phyloP scores from a whole-genome alignment of 1,140 invertebrate species.

The Leguminivora glycinivorella region DNA sequence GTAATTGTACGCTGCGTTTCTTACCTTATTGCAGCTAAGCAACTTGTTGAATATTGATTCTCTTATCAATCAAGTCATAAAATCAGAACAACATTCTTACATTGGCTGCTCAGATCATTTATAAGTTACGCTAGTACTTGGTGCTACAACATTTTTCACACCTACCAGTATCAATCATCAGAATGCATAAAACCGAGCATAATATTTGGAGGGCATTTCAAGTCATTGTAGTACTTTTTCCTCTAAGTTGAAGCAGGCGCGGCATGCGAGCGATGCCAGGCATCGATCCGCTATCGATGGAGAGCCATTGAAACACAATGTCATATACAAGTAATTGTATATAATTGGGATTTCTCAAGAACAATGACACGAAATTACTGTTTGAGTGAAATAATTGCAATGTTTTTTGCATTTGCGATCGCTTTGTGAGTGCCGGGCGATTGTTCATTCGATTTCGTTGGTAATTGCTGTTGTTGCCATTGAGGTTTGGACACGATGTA shows the following conservation, averaged over 20 bases:
- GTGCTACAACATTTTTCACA: constrained; percentile 56
- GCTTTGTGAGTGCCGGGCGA: constrained; percentile 67
- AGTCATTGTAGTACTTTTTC: constrained; percentile 67
- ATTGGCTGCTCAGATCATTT: background rate
- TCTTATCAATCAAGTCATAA: constrained; percentile 12
- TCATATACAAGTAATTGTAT: constrained; percentile 77
- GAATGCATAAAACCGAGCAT: constrained; percentile 41
- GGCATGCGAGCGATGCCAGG: constrained; percentile 52
- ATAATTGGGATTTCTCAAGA: constrained; percentile 78
- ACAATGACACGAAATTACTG: constrained; percentile 76
- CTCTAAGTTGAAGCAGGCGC: constrained; percentile 40
- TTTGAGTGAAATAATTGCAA: constrained; percentile 74
- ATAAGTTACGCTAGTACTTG: background rate
- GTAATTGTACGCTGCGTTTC: background rate
- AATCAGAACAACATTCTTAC: constrained; percentile 16
- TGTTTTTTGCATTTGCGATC: constrained; percentile 53
- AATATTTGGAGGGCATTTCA: constrained; percentile 39
- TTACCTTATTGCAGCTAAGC: background rate
- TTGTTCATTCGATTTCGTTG: constrained; percentile 55
- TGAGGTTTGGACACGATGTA: constrained; percentile 18
- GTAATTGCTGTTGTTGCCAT: constrained; percentile 17
- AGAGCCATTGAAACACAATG: constrained; percentile 64
- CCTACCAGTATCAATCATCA: constrained; percentile 45
- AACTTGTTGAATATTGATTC: constrained; percentile 11
- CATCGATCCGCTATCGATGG: constrained; percentile 69